These are phyloP conservation scores for Dasyurus viverrinus DNA, from an alignment of 2,113 vertebrate genomes.

Conservation along the genomic window DNA sequence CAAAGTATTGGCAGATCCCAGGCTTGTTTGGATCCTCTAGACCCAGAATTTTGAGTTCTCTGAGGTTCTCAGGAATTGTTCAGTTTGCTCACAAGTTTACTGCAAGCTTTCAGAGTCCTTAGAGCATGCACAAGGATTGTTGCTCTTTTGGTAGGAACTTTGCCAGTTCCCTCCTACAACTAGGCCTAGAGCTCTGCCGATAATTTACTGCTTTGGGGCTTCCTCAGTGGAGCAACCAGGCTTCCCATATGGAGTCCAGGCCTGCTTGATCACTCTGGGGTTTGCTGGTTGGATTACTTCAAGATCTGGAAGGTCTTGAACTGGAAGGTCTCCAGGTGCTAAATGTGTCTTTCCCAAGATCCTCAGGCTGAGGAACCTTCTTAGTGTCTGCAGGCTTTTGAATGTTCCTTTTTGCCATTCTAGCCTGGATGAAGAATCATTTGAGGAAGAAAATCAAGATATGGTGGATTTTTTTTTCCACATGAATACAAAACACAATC, in stretches of 20 bases:
- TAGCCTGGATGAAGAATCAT: background rate
- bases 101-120: background rate
- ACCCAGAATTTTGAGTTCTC: background rate
- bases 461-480: background rate
- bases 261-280: background rate
- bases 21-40: background rate
- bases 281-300: background rate
- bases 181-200: background rate
- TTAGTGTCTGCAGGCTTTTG: background rate
- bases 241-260: background rate
- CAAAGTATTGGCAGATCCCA: background rate
- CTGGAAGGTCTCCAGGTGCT: background rate
- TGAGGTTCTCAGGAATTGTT: background rate
- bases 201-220: background rate
- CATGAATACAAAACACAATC: background rate
- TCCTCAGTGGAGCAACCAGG: background rate
- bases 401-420: background rate
- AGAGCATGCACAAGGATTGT: background rate
- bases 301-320: background rate
- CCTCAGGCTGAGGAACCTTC: background rate
- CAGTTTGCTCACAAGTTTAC: background rate
- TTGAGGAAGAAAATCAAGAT: background rate
- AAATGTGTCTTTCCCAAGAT: background rate
- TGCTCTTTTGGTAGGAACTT: background rate
- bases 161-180: background rate